Conservation (phyloP, 2,113 vertebrate species). For the Corynorhinus townsendii region DNA sequence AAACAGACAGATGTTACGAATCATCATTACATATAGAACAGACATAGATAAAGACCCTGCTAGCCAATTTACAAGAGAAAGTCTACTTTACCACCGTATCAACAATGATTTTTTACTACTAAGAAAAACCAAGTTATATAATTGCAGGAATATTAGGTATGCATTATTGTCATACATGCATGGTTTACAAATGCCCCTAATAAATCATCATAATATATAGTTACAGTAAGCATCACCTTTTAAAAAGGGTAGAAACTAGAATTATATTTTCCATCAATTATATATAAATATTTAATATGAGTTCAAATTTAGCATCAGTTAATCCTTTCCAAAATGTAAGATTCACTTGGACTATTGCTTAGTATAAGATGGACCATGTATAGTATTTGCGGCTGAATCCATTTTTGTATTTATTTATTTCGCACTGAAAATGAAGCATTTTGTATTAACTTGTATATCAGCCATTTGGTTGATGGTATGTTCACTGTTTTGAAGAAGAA, state of each 20-base stretch:
- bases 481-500: conserved; percentile 58
- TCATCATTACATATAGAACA: conserved; percentile 34
- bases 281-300: neutral
- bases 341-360: conserved; percentile 21
- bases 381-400: neutral
- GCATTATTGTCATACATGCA: neutral
- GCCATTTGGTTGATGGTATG: neutral
- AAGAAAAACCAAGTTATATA: neutral
- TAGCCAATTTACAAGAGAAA: neutral
- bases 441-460: conserved; percentile 7
- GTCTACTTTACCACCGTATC: neutral
- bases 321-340: neutral
- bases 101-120: neutral
- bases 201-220: neutral
- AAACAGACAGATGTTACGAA: conserved; percentile 47
- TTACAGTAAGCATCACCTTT: neutral
- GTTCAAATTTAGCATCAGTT: neutral
- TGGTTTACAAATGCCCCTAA: neutral
- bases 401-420: neutral
- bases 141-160: neutral
- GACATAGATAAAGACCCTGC: neutral
- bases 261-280: neutral
- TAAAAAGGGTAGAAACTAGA: neutral
- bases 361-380: neutral
- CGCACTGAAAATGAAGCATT: neutral